Conservation (phyloP, 2,797 vertebrate species). For the Prunella strophiata region DNA sequence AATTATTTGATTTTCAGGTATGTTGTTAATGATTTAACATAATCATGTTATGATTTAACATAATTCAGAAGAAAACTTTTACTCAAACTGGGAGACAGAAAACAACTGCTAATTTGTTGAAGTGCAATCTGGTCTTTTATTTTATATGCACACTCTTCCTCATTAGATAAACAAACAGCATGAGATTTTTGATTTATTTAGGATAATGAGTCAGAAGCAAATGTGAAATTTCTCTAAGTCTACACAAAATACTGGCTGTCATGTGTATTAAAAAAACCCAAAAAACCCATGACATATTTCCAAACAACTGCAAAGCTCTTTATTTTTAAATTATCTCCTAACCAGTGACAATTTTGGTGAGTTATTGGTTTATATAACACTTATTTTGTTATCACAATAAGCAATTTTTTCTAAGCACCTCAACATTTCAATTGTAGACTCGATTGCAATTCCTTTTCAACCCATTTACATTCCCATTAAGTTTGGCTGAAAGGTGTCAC, state of each 20-base stretch:
- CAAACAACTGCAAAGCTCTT: slow-evolving; percentile 26
- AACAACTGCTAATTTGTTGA: neutral
- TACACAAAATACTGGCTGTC: slow-evolving; percentile 7
- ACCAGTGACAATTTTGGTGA: slow-evolving; percentile 18
- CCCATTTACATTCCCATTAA: slow-evolving; percentile 44
- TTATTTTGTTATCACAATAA: slow-evolving; percentile 35
- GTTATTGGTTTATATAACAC: slow-evolving; percentile 44
- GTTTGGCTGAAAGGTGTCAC: slow-evolving; percentile 42
- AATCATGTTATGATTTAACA: neutral
- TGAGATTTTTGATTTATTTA: slow-evolving; percentile 39
- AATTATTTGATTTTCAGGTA: neutral
- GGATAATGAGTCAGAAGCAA: slow-evolving; percentile 47
- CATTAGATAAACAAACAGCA: neutral
- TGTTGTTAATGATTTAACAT: neutral
- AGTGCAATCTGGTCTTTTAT: neutral
- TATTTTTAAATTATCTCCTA: slow-evolving; percentile 50
- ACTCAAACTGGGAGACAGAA: neutral
- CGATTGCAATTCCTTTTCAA: slow-evolving; percentile 23
- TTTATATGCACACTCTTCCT: neutral
- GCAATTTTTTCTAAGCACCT: slow-evolving; percentile 25
- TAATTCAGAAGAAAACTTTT: neutral
- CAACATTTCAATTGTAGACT: neutral
- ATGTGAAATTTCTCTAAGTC: neutral
- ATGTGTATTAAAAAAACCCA: neutral
- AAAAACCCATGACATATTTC: neutral